Base-by-base conservation (phyloP, 2,888 invertebrate genomes). In the Dione juno region DNA sequence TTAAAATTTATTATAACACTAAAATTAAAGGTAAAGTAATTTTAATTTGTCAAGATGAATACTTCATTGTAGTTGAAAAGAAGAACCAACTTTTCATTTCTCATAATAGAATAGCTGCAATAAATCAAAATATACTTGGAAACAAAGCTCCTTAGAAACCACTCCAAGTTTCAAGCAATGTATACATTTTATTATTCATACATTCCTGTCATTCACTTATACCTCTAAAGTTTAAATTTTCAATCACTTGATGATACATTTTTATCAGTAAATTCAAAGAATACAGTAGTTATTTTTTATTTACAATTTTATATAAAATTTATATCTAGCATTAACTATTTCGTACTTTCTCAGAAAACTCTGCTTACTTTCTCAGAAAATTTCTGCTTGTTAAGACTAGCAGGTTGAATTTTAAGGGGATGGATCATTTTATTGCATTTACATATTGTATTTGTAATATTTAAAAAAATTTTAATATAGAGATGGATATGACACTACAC, bases 141-240 rank as follows among this genome's bases (percentile, higher is more conserved):
- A 40, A 50, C 28, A 63, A 68, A 68, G 53, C 61, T 43, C 43
- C 35, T 53, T 45, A 61, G 19, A 67, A 63, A 53, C 53, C 16
- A 9, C 35, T 63, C 8, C 35, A 63, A 63, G 67, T 53, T 54
- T 53, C n/a, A 8, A 59, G 28, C 64, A 45, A 53, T 28, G 16
- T 40, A 43, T 43, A 61, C 19, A 11, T 8, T 45, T 21, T 8
- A 53, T 63, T 63, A 54, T 63, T 54, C 63, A 64, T 48, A 45
- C 40, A 37, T 21, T 45, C 48, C 16, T 54, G 35, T 63, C 63
- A 63, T 63, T 63, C 48, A 11, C 21, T 45, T 53, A 37, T 43
- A 11, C 14, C 28, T 63, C 45, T 54, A 14, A 54, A 63, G 11
- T 21, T 53, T n/a, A n/a, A 19, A 65, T 68, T 68, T n/a, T 40